These are phyloP conservation scores for Pterocles gutturalis DNA, from an alignment of 2,113 vertebrate species.

Conservation along the genomic window DNA sequence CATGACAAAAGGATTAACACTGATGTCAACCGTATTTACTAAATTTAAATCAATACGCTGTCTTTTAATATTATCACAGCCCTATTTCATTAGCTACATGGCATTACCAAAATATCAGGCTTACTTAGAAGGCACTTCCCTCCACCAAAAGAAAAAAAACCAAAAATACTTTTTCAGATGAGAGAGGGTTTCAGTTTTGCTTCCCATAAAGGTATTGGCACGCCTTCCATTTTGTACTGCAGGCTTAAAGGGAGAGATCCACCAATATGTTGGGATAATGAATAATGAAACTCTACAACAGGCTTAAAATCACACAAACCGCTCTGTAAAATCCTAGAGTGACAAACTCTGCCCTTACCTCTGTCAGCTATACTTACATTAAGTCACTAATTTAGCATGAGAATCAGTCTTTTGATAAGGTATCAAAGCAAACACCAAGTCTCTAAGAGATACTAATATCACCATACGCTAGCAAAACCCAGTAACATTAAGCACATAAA, in stretches of 20 bases:
- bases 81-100: not conserved
- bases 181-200: not conserved
- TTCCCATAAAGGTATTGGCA: not conserved
- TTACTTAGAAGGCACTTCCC: not conserved
- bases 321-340: not conserved
- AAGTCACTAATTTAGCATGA: not conserved
- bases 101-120: not conserved
- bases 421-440: not conserved
- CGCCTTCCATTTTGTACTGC: not conserved
- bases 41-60: not conserved
- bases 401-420: not conserved
- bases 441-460: not conserved
- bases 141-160: rapidly evolving
- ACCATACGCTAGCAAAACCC: not conserved
- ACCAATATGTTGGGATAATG: rapidly evolving
- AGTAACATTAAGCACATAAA: not conserved
- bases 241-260: not conserved
- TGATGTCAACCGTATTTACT: not conserved
- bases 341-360: not conserved
- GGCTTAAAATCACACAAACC: not conserved
- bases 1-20: not conserved
- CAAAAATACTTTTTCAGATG: not conserved
- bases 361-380: not conserved
- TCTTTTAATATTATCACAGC: not conserved
- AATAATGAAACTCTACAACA: not conserved